Base-by-base conservation (phyloP, 2,113 vertebrate species). In the Osmerus eperlanus region DNA sequence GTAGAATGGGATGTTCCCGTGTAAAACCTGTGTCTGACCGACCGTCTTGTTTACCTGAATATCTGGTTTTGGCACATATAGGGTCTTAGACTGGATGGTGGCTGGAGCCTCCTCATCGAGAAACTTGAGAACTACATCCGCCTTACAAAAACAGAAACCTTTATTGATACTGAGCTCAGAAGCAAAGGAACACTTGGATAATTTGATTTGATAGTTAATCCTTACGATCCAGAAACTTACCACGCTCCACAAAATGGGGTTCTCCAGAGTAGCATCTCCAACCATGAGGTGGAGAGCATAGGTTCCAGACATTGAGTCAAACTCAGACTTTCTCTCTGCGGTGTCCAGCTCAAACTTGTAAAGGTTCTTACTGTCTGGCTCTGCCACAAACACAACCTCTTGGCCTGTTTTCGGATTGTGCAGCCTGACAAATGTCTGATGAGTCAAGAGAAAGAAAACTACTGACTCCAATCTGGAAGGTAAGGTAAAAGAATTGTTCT, bases 271-370 rank as follows among this genome's bases (percentile, higher is more conserved):
- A 8, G 97, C 97, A 58, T 99, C 98, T 70, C 98, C 98, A 18
- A 99, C 93, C 55, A 99, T 97, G 76, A 99, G 89, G 83, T 95
- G 92, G 41, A 99, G 96, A 5, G 95, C 93, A 8, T 99, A 99
- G 68, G 92, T 96, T 3, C 98, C 98, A 0, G 98, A 99, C 0
- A 95, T 96, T 13, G 96, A 97, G 81, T 97, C 95, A 76, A 99
- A 99, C 85, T 99, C 96, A 0, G 94, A 93, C 68, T 96, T 98
- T 21, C 96, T 91, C 75, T 99, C 96, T 0, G 95, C 94, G 2
- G 95, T 95, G 83, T 99, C 98, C 88, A 99, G 82, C 80, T 99
- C 97, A 91, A 99, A 99, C 83, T 96, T 98, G 87, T 99, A 99
- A 0, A 98, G 87, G 0, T 95, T 97, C 86, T 98, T 99, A 84